Percentiles rank a stretch among this genome's conserved stretches.
Conservation (phyloP, 2,113 vertebrate species). For the Nerophis lumbriciformis region DNA sequence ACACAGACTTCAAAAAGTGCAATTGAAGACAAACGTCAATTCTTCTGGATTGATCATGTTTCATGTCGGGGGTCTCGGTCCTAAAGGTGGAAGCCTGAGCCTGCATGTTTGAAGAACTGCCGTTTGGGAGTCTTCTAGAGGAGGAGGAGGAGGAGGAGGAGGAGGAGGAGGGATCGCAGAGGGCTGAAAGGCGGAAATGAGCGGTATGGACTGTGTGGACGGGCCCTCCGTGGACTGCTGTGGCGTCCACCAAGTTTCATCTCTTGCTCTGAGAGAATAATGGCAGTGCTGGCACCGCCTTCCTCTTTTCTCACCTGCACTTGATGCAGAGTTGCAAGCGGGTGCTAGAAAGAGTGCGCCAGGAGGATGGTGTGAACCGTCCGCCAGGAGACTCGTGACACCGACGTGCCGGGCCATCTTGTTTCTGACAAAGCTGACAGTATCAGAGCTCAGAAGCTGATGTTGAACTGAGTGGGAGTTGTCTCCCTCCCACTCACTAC, state of each 20-base stretch:
- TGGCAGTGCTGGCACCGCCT: constrained; percentile 49
- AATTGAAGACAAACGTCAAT: constrained; percentile 4
- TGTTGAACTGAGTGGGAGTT: constrained; percentile 34
- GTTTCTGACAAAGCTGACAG: constrained; percentile 6
- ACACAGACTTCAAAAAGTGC: constrained; percentile 12
- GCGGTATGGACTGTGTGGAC: constrained; percentile 45
- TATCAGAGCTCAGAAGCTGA: constrained; percentile 6
- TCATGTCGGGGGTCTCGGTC: constrained; percentile 11
- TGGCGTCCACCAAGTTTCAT: constrained; percentile 25
- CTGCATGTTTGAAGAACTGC: constrained; percentile 35
- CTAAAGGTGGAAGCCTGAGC: constrained; percentile 22
- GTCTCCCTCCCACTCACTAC: constrained; percentile 30
- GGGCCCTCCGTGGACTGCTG: constrained; percentile 23
- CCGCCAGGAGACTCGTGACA: constrained; percentile 28
- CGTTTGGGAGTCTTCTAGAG: constrained; percentile 34
- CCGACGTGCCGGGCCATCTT: constrained; percentile 16
- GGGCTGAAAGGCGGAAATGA: constrained; percentile 23
- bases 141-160: not conserved
- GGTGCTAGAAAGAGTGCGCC: constrained; percentile 4
- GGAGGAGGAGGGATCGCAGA: constrained; percentile 48
- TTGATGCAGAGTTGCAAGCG: constrained; percentile 40
- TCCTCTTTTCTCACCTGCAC: constrained; percentile 30
- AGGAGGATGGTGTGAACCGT: constrained; percentile 58
- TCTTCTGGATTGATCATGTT: constrained; percentile 8
- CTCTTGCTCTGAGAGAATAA: constrained; percentile 42